Evolutionary conservation across 1,140 invertebrate genomes (phyloP).

Genomic region (Druon quercuslanigerum): DNA sequence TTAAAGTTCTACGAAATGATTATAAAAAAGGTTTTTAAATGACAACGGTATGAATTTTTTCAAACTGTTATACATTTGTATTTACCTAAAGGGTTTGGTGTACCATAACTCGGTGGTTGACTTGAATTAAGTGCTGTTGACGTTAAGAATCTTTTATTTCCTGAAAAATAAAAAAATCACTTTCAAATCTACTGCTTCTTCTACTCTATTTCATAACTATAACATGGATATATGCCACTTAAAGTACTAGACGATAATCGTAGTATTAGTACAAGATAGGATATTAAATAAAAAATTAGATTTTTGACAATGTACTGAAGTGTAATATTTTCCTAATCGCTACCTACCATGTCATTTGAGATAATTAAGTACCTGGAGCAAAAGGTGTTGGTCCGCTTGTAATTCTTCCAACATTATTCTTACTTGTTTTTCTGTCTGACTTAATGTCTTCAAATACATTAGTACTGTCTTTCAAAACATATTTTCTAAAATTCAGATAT

Average conservation of each 20-base stretch:
- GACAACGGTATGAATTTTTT: not conserved
- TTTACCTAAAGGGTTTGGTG: constrained; percentile 71
- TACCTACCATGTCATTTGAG: no score
- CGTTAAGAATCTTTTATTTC: constrained; percentile 69
- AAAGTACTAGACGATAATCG: not conserved
- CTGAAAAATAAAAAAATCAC: constrained; percentile 53
- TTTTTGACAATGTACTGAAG: no score
- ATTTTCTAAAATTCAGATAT: constrained; percentile 86
- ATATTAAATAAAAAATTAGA: constrained; percentile 34
- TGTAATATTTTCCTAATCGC: no score
- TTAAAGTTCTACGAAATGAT: no score
- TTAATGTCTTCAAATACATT: constrained; percentile 84
- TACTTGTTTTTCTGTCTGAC: constrained; percentile 59
- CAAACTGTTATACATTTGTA: constrained; percentile 32
- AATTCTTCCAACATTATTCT: constrained; percentile 65
- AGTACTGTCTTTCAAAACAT: constrained; percentile 85
- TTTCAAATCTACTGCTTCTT: no score
- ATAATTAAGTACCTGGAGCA: constrained; percentile 64
- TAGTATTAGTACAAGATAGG: not conserved
- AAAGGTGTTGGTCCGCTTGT: constrained; percentile 79
- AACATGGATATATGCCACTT: no score
- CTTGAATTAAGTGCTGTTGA: constrained; percentile 61
- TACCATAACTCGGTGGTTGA: constrained; percentile 64
- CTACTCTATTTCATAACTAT: no score
- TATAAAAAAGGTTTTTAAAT: not conserved